Conservation (phyloP, 1,140 invertebrate genomes). For the Hyles vespertilio region DNA sequence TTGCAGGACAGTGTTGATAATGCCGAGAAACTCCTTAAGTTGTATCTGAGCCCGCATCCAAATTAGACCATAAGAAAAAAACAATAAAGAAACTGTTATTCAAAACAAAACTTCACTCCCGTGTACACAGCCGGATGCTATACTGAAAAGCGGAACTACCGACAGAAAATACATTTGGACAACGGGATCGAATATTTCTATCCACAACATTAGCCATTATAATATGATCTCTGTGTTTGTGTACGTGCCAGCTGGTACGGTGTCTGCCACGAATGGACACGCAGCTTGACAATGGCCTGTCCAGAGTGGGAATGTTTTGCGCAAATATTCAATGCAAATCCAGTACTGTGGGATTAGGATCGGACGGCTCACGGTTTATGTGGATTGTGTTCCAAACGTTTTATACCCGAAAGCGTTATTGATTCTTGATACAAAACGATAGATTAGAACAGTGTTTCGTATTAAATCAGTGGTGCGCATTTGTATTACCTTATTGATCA, state of each 20-base stretch:
- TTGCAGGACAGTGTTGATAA: too few species aligned
- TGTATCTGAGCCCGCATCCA: too few species aligned
- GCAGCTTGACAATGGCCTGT: constrained; percentile 6
- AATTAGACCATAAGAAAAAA: too few species aligned
- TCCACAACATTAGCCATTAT: constrained; percentile 5
- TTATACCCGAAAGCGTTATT: background rate
- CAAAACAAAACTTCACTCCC: constrained; percentile 1
- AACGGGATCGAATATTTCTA: constrained; percentile 9
- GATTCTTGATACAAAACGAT: constrained; percentile 1
- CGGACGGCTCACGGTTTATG: background rate
- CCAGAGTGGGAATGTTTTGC: constrained; percentile 7
- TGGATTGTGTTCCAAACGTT: background rate
- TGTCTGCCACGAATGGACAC: background rate
- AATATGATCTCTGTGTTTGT: background rate
- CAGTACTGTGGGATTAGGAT: constrained; percentile 5
- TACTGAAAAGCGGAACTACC: background rate
- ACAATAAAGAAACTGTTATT: constrained; percentile 2
- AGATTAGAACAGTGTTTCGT: constrained; percentile 1
- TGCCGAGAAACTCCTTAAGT: too few species aligned
- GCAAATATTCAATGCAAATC: constrained; percentile 13
- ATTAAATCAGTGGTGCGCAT: background rate
- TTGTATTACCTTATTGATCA: too few species aligned
- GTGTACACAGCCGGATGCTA: background rate
- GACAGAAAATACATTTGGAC: constrained; percentile 3
- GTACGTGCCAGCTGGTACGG: background rate